These are phyloP conservation scores for Acrobasis consociella DNA, from an alignment of 2,888 invertebrate species.

Conservation along the genomic window DNA sequence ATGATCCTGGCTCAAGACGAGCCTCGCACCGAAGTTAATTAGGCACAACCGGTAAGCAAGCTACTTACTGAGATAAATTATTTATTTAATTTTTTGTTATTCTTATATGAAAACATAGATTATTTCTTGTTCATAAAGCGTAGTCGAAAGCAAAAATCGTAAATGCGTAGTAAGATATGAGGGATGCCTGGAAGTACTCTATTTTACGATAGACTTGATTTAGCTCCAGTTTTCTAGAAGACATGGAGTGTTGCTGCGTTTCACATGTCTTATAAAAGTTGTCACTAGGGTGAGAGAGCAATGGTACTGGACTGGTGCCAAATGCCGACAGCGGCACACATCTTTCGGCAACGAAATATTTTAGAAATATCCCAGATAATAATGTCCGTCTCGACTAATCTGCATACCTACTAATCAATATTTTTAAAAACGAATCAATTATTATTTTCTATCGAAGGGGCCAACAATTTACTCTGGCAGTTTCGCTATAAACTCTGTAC, in stretches of 20 bases:
- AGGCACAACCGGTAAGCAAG: conserved; percentile 36
- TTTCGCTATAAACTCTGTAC: too few relatives aligned
- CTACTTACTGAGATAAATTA: conserved; percentile 17
- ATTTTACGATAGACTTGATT: conserved; percentile 1
- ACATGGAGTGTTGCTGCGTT: conserved; percentile 54
- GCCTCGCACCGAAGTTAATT: conserved; percentile 33
- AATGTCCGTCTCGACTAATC: conserved; percentile 10
- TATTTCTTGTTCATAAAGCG: conserved; percentile 31
- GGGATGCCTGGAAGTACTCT: neutral
- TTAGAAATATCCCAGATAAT: conserved; percentile 62
- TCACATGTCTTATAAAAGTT: conserved; percentile 59
- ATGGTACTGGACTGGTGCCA: conserved; percentile 74
- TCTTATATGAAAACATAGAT: conserved; percentile 38
- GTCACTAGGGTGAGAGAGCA: conserved; percentile 73
- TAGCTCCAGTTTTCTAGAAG: conserved; percentile 34
- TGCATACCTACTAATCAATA: neutral
- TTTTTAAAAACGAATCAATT: neutral
- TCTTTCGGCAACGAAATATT: conserved; percentile 71
- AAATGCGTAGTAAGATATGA: conserved; percentile 5
- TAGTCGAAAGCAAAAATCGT: conserved; percentile 1
- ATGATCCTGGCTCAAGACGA: conserved; percentile 33
- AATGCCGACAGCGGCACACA: conserved; percentile 68
- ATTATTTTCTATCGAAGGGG: neutral
- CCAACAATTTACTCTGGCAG: too few relatives aligned
- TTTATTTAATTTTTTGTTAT: conserved; percentile 23